phyloP scores from a whole-genome alignment of 2,888 invertebrate species.

The Heliconius sara region DNA sequence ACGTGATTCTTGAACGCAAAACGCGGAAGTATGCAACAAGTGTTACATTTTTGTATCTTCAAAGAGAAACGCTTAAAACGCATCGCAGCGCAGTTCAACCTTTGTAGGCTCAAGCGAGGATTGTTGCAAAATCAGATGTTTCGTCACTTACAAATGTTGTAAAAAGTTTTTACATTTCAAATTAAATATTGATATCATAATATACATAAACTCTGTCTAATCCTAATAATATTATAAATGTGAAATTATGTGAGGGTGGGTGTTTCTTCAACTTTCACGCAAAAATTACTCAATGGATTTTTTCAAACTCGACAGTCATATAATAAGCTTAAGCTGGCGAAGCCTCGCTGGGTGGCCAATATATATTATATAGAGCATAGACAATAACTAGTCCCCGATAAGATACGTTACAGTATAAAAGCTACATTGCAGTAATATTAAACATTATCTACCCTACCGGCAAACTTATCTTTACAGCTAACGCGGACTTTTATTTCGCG shows the following conservation, averaged over 20 bases:
- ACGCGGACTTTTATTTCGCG: constrained; percentile 36
- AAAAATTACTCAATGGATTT: too few species aligned
- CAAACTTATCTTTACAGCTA: constrained; percentile 46
- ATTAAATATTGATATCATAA: background rate
- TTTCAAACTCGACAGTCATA: too few species aligned
- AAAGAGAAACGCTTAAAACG: constrained; percentile 10
- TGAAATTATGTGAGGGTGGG: too few species aligned
- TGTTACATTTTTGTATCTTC: constrained; percentile 35
- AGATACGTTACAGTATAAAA: constrained; percentile 41
- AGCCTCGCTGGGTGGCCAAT: background rate
- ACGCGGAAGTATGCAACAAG: constrained; percentile 43
- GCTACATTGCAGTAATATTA: constrained; percentile 40
- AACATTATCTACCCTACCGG: constrained; percentile 45
- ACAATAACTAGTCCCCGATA: constrained; percentile 19
- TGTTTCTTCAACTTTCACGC: too few species aligned
- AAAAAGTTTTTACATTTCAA: background rate
- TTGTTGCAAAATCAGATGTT: background rate
- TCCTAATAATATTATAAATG: too few species aligned
- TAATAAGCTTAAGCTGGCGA: too few species aligned
- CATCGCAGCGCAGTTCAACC: constrained; percentile 6
- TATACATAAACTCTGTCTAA: background rate
- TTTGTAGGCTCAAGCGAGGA: constrained; percentile 9
- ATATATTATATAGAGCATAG: background rate
- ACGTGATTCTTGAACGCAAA: constrained; percentile 38
- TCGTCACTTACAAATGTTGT: background rate